Conservation (phyloP, 1,140 invertebrate genomes). For the Mizuhopecten yessoensis region DNA sequence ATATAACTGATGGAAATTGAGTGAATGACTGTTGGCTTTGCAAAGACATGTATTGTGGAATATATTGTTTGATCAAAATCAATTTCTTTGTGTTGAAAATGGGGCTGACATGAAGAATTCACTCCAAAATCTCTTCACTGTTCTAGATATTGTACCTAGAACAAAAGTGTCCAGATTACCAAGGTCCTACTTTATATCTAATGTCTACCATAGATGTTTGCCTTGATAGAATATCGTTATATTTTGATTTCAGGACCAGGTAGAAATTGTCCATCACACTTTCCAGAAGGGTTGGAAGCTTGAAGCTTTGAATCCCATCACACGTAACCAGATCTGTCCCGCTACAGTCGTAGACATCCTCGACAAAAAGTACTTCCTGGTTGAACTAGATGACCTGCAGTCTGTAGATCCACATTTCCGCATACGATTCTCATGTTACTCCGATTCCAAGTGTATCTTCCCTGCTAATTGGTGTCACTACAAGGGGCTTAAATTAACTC, state of each 20-base stretch:
- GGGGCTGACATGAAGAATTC: too few relatives aligned
- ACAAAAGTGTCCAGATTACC: too few relatives aligned
- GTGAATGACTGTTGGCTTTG: too few relatives aligned
- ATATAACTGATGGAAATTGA: too few relatives aligned
- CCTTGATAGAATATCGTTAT: too few relatives aligned
- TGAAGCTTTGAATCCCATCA: conserved; percentile 88
- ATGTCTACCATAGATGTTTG: too few relatives aligned
- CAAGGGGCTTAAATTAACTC: conserved; percentile 78
- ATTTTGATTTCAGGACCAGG: conserved; percentile 76
- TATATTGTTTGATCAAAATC: too few relatives aligned
- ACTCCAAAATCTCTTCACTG: too few relatives aligned
- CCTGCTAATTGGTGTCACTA: conserved; percentile 81
- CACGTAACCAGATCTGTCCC: conserved; percentile 88
- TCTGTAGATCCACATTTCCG: conserved; percentile 51
- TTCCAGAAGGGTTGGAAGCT: conserved; percentile 88
- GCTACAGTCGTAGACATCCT: conserved; percentile 88
- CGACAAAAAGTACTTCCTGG: conserved; percentile 88
- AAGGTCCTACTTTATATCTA: too few relatives aligned
- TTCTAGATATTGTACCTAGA: too few relatives aligned
- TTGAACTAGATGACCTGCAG: conserved; percentile 84
- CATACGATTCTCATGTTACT: conserved; percentile 81
- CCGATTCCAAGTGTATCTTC: conserved; percentile 80
- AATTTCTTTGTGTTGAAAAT: too few relatives aligned
- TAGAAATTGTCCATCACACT: conserved; percentile 79
- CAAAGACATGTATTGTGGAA: too few relatives aligned